A percentile compares a stretch with the other conserved stretches of the same genome.
phyloP scores from a whole-genome alignment of 2,888 invertebrate genomes.

The Sturmia bella region DNA sequence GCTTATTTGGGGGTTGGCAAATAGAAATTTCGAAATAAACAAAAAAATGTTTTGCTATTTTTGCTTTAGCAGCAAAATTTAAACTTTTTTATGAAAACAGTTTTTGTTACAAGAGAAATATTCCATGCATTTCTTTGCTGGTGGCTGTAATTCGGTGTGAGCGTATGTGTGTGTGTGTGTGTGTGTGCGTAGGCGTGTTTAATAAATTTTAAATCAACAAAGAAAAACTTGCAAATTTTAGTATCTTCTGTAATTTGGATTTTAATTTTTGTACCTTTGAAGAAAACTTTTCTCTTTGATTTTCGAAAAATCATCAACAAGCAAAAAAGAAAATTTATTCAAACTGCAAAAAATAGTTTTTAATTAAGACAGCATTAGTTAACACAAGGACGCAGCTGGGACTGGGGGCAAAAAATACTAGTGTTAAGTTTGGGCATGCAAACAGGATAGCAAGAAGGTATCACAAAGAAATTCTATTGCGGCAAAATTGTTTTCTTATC shows the following conservation, averaged over 20 bases:
- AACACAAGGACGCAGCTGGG: background rate
- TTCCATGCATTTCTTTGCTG: background rate
- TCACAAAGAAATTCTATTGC: too few relatives aligned
- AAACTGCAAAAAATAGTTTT: constrained; percentile 34
- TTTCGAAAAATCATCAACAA: constrained; percentile 31
- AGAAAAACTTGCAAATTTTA: constrained; percentile 47
- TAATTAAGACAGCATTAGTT: constrained; percentile 42
- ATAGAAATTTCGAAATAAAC: constrained; percentile 10
- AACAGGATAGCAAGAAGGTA: too few relatives aligned
- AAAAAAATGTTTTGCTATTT: constrained; percentile 3
- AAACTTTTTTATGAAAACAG: constrained; percentile 1
- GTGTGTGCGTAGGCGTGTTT: background rate
- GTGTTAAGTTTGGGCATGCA: too few relatives aligned
- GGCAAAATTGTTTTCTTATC: too few relatives aligned
- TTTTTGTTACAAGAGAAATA: background rate
- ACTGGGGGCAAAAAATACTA: background rate
- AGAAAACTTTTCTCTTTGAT: constrained; percentile 28
- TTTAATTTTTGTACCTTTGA: constrained; percentile 46
- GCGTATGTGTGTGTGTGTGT: background rate
- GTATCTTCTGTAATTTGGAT: constrained; percentile 36
- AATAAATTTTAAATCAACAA: constrained; percentile 53
- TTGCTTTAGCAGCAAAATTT: background rate
- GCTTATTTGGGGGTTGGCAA: constrained; percentile 6
- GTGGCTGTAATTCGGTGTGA: background rate
- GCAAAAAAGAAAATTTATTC: background rate